Evolutionary conservation across 2,797 vertebrate species (phyloP).

Genomic region (Fratercula arctica): DNA sequence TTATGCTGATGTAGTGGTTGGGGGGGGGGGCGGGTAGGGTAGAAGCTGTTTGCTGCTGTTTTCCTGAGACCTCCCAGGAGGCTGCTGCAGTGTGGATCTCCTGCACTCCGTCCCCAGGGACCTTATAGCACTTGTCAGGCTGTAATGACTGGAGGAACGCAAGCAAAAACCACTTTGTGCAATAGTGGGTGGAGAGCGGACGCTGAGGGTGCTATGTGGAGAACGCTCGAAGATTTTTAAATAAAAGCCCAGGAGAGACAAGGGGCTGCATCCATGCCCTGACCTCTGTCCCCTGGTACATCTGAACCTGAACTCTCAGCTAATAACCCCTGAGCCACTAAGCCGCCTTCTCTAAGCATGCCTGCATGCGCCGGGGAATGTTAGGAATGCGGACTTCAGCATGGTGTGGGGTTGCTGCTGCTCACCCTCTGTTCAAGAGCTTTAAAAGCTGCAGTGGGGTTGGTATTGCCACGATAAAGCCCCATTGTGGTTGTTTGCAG

Average conservation of each 20-base stretch:
- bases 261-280: neutral
- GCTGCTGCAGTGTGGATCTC: neutral
- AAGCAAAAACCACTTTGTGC: neutral
- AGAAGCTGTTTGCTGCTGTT: neutral
- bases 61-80: neutral
- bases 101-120: neutral
- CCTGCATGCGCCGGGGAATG: neutral
- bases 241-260: neutral
- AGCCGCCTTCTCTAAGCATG: neutral
- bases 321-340: neutral
- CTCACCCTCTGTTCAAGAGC: slow-evolving; percentile 5
- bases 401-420: neutral
- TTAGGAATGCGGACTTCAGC: slow-evolving; percentile 50
- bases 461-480: slow-evolving; percentile 16
- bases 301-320: slow-evolving; percentile 21
- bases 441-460: slow-evolving; percentile 19
- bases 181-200: neutral
- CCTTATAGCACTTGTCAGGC: neutral
- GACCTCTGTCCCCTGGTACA: neutral
- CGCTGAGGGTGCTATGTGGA: neutral
- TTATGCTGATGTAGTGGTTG: neutral
- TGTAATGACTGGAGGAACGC: neutral
- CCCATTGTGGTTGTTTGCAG: slow-evolving; percentile 46
- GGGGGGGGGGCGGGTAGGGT: neutral
- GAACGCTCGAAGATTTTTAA: neutral